phyloP scores from a whole-genome alignment of 2,113 vertebrate genomes.

The Tursiops truncatus region DNA sequence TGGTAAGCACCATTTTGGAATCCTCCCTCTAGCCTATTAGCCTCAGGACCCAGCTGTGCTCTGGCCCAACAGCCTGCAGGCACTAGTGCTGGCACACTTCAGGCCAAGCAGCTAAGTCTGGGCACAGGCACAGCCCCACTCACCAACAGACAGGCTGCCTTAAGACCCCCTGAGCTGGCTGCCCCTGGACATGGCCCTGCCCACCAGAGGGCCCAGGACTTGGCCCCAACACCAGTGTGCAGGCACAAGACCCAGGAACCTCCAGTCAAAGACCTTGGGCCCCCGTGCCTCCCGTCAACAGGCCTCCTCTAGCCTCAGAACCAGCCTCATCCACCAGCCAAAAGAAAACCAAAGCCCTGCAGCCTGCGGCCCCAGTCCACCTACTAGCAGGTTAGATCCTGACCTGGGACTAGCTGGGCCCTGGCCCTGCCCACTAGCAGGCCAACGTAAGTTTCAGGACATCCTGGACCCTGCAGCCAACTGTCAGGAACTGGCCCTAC shows the following conservation, averaged over 20 bases:
- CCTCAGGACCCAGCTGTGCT: no score
- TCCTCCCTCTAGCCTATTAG: background rate
- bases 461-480: background rate
- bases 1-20: background rate
- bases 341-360: background rate
- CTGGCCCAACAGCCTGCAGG: background rate
- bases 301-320: background rate
- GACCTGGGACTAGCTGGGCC: no score
- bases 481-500: background rate
- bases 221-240: background rate
- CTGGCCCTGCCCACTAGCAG: background rate
- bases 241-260: background rate
- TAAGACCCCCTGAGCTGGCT: background rate
- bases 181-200: background rate
- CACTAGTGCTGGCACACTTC: background rate
- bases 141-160: background rate
- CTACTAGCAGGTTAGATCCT: no score
- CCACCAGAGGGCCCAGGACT: background rate
- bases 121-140: no score
- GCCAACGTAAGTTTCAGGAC: background rate
- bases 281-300: rapidly evolving
- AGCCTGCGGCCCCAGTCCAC: background rate
- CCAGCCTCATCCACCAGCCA: background rate
- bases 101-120: background rate
- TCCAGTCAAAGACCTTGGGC: background rate